Percentiles rank a stretch among this genome's conserved stretches.
Evolutionary conservation across 1,140 invertebrate species (phyloP).

Genomic region (Luehdorfia chinensis): DNA sequence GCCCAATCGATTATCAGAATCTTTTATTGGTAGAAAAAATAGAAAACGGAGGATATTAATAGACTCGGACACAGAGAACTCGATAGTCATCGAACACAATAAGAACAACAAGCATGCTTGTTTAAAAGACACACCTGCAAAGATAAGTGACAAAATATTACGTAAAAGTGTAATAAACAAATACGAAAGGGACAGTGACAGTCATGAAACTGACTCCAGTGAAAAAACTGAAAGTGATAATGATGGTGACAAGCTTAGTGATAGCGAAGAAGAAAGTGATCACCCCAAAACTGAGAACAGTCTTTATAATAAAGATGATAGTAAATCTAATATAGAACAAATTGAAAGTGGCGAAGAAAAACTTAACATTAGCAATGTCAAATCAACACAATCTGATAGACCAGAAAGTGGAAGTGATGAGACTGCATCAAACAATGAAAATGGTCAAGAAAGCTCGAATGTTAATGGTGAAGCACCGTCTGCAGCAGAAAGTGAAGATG

Average conservation of each 20-base stretch:
- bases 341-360: constrained; percentile 9
- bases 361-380: neutral
- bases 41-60: constrained; percentile 52
- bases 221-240: constrained; percentile 24
- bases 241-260: constrained; percentile 22
- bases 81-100: constrained; percentile 51
- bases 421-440: constrained; percentile 17
- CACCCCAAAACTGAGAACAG: constrained; percentile 1
- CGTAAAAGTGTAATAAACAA: neutral
- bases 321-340: neutral
- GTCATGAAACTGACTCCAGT: constrained; percentile 3
- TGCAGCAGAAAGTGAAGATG: constrained; percentile 19
- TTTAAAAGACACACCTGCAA: constrained; percentile 56
- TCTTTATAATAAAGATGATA: neutral
- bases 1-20: constrained; percentile 26
- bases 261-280: constrained; percentile 12
- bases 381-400: neutral
- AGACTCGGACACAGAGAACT: constrained; percentile 65
- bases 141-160: constrained; percentile 22
- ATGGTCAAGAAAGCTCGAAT: too few relatives aligned
- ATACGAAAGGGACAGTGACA: constrained; percentile 11
- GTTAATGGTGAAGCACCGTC: constrained; percentile 12
- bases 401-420: constrained; percentile 3
- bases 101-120: constrained; percentile 46
- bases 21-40: constrained; percentile 39